Conservation (phyloP, 2,113 vertebrate species). For the Cathartes aura region DNA sequence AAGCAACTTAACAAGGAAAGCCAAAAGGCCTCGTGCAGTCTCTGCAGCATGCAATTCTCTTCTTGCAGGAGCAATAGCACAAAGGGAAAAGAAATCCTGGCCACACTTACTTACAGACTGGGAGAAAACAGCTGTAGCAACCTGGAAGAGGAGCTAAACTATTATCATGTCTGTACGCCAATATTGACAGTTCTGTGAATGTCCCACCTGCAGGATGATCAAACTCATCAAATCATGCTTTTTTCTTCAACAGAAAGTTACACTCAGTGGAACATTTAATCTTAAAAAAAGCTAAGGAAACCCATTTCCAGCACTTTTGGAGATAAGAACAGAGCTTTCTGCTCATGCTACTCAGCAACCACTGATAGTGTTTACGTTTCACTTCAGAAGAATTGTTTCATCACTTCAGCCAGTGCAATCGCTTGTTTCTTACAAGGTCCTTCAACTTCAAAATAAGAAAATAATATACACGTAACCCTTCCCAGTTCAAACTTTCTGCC, state of each 20-base stretch:
- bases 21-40: background rate
- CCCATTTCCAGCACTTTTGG: background rate
- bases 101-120: background rate
- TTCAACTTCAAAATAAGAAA: background rate
- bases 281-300: background rate
- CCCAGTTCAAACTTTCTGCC: background rate
- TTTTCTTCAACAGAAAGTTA: background rate
- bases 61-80: background rate
- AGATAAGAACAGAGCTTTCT: background rate
- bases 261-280: background rate
- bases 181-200: background rate
- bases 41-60: background rate
- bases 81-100: background rate
- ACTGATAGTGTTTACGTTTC: background rate
- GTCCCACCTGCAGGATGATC: background rate
- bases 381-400: background rate
- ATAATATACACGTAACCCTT: background rate
- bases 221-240: background rate
- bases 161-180: background rate
- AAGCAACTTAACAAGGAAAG: background rate
- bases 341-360: background rate
- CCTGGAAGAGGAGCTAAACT: background rate
- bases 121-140: background rate
- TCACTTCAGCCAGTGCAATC: background rate
- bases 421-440: background rate